These are phyloP conservation scores for Psilanteris sp. DNA, from an alignment of 1,140 invertebrate species.

Conservation along the genomic window DNA sequence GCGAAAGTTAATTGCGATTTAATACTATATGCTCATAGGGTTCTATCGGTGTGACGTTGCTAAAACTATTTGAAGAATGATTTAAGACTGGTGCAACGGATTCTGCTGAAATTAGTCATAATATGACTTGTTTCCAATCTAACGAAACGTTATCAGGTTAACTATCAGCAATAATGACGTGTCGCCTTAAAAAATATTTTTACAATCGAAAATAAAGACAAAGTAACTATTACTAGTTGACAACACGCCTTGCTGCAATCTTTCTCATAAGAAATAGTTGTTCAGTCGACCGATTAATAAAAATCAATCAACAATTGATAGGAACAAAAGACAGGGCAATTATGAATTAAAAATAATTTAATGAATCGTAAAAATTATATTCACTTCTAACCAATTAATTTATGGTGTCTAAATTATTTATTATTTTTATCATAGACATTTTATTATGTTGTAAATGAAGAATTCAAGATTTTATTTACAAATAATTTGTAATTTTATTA, in stretches of 20 bases:
- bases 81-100: conserved; percentile 22
- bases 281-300: neutral
- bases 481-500: too few relatives aligned
- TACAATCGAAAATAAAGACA: conserved; percentile 14
- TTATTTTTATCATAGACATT: too few relatives aligned
- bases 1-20: conserved; percentile 26
- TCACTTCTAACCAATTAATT: too few relatives aligned
- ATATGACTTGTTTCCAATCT: conserved; percentile 5
- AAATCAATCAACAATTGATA: conserved; percentile 5
- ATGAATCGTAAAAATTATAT: too few relatives aligned
- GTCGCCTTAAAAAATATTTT: conserved; percentile 50
- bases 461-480: too few relatives aligned
- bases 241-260: conserved; percentile 2
- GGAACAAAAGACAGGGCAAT: neutral
- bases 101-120: neutral
- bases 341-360: too few relatives aligned
- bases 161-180: conserved; percentile 66
- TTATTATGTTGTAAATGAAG: too few relatives aligned
- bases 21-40: conserved; percentile 4
- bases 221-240: conserved; percentile 4
- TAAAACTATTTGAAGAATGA: conserved; percentile 12
- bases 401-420: too few relatives aligned
- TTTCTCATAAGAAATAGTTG: neutral
- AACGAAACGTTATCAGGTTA: conserved; percentile 44
- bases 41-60: conserved; percentile 9